These are phyloP conservation scores for Centropus unirufus DNA, from an alignment of 2,113 vertebrate species.

Conservation along the genomic window DNA sequence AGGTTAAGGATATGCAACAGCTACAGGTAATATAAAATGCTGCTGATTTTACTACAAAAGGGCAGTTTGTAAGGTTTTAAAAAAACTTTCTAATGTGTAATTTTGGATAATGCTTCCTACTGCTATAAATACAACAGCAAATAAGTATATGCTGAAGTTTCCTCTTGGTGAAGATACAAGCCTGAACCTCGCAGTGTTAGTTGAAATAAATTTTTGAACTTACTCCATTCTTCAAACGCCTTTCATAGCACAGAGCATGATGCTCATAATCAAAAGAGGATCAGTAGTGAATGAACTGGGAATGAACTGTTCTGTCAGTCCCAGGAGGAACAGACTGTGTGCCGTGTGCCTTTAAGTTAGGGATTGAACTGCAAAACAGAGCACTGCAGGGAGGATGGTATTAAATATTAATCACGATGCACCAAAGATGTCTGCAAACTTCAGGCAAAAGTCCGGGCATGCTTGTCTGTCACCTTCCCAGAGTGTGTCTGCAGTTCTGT, in stretches of 20 bases:
- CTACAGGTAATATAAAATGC: not conserved
- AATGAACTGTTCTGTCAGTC: not conserved
- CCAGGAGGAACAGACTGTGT: not conserved
- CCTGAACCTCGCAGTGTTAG: not conserved
- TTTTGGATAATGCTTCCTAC: not conserved
- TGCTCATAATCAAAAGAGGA: conserved; percentile 23
- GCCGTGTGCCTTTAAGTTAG: not conserved
- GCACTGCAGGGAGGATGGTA: not conserved
- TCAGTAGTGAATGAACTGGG: not conserved
- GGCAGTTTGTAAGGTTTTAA: not conserved
- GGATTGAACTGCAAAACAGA: conserved; percentile 1
- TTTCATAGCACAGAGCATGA: not conserved
- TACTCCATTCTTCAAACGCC: not conserved
- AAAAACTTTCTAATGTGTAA: not conserved
- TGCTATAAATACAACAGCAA: not conserved
- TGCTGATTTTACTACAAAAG: not conserved
- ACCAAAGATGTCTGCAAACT: not conserved
- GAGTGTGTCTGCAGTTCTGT: not conserved
- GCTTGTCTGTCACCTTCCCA: not conserved
- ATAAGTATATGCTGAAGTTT: not conserved
- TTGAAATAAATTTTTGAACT: conserved; percentile 33
- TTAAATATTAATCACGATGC: conserved; percentile 13
- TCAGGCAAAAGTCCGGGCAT: not conserved
- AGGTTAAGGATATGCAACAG: not conserved
- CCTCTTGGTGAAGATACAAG: not conserved